Conservation (phyloP, 2,113 vertebrate genomes). For the Odocoileus virginianus region DNA sequence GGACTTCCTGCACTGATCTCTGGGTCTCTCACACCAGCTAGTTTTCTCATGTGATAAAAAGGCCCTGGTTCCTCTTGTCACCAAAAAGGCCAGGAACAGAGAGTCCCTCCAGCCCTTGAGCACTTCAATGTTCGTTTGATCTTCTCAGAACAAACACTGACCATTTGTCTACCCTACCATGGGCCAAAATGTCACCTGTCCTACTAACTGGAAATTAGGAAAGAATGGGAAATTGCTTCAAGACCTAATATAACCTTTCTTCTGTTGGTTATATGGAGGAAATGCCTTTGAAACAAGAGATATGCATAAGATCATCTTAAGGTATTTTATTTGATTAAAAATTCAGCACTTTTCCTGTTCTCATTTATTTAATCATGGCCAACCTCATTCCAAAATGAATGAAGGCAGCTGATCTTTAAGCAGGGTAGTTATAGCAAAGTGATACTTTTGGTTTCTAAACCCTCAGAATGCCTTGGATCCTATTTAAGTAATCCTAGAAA, state of each 20-base stretch:
- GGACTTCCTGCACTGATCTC: not conserved
- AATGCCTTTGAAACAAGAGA: not conserved
- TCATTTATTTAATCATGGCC: not conserved
- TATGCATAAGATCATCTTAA: not conserved
- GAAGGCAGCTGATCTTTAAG: not conserved
- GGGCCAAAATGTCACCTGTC: not conserved
- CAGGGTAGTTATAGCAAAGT: not conserved
- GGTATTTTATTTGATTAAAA: not conserved
- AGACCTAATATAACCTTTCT: not conserved
- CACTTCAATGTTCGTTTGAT: not conserved
- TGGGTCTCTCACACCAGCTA: not conserved
- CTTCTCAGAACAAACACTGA: not conserved
- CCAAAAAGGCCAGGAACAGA: not conserved
- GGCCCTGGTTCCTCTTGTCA: not conserved
- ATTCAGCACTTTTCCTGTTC: not conserved
- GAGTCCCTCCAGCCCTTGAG: not conserved
- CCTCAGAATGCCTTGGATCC: not conserved
- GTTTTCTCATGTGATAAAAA: not conserved
- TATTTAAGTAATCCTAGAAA: not conserved
- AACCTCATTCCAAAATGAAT: not conserved
- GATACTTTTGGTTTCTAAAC: not conserved
- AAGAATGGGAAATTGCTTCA: not conserved
- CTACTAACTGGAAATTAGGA: not conserved
- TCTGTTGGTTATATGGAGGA: not conserved
- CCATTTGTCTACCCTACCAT: not conserved